These are phyloP conservation scores for Andrena fulva DNA, from an alignment of 2,888 invertebrate genomes.

Conservation along the genomic window DNA sequence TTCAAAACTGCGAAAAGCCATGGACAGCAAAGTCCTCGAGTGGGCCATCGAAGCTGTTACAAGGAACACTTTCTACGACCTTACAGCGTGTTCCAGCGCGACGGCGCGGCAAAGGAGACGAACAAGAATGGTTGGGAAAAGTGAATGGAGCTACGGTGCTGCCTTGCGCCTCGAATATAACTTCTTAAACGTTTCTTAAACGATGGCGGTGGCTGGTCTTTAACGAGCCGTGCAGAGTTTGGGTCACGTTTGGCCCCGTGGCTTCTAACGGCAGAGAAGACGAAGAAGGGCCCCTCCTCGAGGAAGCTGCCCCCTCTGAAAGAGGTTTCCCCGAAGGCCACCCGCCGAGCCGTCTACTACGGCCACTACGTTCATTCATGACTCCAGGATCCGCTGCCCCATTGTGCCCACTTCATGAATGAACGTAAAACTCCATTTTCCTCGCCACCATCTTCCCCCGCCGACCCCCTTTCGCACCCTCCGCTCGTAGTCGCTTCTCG, in stretches of 20 bases:
- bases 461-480: not conserved
- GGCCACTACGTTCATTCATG: constrained; percentile 82
- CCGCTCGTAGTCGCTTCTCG: not conserved
- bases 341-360: constrained; percentile 62
- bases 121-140: constrained; percentile 24
- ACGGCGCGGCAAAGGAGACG: not conserved
- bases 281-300: constrained; percentile 32
- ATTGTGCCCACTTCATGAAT: constrained; percentile 75
- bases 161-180: constrained; percentile 68
- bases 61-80: constrained; percentile 20
- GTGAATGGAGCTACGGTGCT: constrained; percentile 47
- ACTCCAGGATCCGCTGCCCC: constrained; percentile 70
- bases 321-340: constrained; percentile 48
- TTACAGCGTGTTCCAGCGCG: constrained; percentile 1
- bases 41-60: not conserved
- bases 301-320: constrained; percentile 30
- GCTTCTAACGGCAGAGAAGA: constrained; percentile 28
- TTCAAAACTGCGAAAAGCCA: not conserved
- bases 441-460: constrained; percentile 35
- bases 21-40: not conserved
- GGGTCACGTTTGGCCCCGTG: constrained; percentile 72
- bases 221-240: constrained; percentile 75
- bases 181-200: constrained; percentile 81
- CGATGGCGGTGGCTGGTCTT: constrained; percentile 58
- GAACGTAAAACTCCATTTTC: constrained; percentile 74